These are phyloP conservation scores for Hirudo medicinalis DNA, from an alignment of 1,140 invertebrate genomes.

Conservation along the genomic window DNA sequence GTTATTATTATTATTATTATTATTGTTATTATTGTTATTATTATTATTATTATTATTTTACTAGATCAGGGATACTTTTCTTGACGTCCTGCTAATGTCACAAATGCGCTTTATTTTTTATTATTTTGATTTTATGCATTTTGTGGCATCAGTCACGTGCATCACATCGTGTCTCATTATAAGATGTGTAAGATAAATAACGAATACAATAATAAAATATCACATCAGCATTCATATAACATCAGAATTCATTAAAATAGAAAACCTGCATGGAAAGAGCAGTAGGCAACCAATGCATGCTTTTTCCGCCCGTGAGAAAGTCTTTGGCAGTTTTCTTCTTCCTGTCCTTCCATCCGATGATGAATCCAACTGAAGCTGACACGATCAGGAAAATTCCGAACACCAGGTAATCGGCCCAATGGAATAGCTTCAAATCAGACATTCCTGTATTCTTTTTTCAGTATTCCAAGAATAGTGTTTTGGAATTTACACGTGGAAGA, in stretches of 20 bases:
- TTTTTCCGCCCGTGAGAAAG: slow-evolving; percentile 13
- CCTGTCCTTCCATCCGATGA: slow-evolving; percentile 1
- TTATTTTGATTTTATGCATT: no score
- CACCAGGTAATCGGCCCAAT: slow-evolving; percentile 9
- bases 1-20: neutral
- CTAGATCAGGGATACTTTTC: no score
- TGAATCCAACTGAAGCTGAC: neutral
- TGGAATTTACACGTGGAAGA: no score
- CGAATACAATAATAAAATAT: no score
- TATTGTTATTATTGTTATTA: neutral
- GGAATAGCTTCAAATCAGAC: neutral
- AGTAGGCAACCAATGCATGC: slow-evolving; percentile 27
- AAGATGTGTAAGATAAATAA: no score
- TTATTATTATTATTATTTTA: neutral
- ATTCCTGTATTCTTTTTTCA: no score
- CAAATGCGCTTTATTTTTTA: no score
- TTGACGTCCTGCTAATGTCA: no score
- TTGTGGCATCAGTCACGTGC: no score
- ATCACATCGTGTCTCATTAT: no score
- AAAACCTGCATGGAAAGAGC: slow-evolving; percentile 43
- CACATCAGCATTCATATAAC: no score
- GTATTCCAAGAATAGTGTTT: no score
- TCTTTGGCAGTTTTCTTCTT: slow-evolving; percentile 6
- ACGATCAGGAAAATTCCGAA: neutral
- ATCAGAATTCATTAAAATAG: slow-evolving; percentile 48